A percentile compares a stretch with the other conserved stretches of the same genome.
These are phyloP conservation scores for Acanthosepion lycidas DNA, from an alignment of 2,888 invertebrate species.

Conservation along the genomic window DNA sequence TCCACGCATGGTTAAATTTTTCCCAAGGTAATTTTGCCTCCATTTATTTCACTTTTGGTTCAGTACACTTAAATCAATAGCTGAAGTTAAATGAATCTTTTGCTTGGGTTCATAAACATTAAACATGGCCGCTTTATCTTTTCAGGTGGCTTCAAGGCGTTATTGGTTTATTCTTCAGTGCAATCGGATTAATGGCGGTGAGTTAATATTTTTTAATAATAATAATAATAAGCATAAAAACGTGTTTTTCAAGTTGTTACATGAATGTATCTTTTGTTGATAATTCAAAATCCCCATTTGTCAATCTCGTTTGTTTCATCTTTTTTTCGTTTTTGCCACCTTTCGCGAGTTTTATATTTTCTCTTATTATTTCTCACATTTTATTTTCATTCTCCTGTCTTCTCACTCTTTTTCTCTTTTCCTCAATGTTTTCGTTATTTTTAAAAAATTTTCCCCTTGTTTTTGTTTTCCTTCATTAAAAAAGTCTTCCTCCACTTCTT, in stretches of 20 bases:
- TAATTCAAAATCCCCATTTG: too few relatives aligned
- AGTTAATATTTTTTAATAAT: not conserved
- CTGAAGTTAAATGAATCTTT: not conserved
- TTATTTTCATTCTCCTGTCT: not conserved
- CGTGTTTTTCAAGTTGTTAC: too few relatives aligned
- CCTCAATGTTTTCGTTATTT: not conserved
- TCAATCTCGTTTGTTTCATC: too few relatives aligned
- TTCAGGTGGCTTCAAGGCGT: slow-evolving; percentile 49
- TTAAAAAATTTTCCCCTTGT: too few relatives aligned
- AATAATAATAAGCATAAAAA: too few relatives aligned
- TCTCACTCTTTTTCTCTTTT: not conserved
- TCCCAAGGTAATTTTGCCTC: slow-evolving; percentile 48
- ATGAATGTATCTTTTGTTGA: too few relatives aligned
- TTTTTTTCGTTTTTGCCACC: too few relatives aligned
- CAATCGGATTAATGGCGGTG: slow-evolving; percentile 48
- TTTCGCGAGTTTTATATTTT: not conserved
- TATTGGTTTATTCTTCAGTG: slow-evolving; percentile 50
- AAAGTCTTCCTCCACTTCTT: too few relatives aligned
- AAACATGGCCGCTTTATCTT: not conserved
- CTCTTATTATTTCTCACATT: not conserved
- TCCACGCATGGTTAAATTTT: slow-evolving; percentile 49
- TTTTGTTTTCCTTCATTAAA: too few relatives aligned
- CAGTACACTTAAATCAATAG: too few relatives aligned
- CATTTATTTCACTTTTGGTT: not conserved
- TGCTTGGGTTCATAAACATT: not conserved